These are phyloP conservation scores for Hypomesus transpacificus DNA, from an alignment of 2,113 vertebrate species.

Conservation along the genomic window DNA sequence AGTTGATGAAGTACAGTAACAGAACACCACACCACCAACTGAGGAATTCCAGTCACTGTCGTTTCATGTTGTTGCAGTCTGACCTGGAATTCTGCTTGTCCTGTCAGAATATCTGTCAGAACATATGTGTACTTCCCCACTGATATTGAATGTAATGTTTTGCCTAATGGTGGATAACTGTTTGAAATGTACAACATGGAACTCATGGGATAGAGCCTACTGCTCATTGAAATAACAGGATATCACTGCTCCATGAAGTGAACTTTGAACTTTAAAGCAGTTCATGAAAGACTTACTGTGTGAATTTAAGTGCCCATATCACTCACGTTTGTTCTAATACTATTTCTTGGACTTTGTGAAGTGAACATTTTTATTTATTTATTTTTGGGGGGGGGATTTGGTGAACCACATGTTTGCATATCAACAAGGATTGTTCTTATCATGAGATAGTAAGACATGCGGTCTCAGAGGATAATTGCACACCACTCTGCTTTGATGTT, in stretches of 20 bases:
- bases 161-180: slow-evolving; percentile 35
- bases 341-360: not conserved
- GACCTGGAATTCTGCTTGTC: not conserved
- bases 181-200: slow-evolving; percentile 9
- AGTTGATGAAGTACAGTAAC: too few species aligned
- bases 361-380: too few species aligned
- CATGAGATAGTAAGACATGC: too few species aligned
- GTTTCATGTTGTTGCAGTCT: not conserved
- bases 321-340: not conserved
- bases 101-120: slow-evolving; percentile 13
- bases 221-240: slow-evolving; percentile 17
- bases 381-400: too few species aligned
- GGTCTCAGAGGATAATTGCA: too few species aligned
- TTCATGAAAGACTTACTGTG: slow-evolving; percentile 4
- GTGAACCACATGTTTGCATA: too few species aligned
- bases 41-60: not conserved
- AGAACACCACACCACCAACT: too few species aligned
- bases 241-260: slow-evolving; percentile 2
- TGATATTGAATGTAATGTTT: slow-evolving; percentile 61
- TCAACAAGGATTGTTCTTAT: too few species aligned
- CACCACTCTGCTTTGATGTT: too few species aligned
- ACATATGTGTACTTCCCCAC: slow-evolving; percentile 29
- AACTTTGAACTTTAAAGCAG: slow-evolving; percentile 4
- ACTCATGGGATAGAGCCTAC: slow-evolving; percentile 5
- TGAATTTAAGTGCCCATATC: slow-evolving; percentile 26